phyloP scores from a whole-genome alignment of 1,140 invertebrate species.

The Pseudobourletiella spinata region DNA sequence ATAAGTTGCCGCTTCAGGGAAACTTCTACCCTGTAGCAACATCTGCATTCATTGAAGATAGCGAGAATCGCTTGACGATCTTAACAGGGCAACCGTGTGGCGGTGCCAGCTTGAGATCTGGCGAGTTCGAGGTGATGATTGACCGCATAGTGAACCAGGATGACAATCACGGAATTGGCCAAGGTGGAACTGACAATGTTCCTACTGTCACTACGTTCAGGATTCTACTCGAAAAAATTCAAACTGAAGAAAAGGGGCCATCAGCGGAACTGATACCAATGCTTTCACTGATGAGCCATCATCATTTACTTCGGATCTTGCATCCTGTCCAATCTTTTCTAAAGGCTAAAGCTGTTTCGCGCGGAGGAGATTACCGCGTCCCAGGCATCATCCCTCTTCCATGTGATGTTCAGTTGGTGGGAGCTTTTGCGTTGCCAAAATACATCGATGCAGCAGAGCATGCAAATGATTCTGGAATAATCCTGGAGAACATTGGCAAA shows the following conservation, averaged over 20 bases:
- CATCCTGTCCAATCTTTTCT: background rate
- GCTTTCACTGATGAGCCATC: background rate
- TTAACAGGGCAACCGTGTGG: constrained; percentile 79
- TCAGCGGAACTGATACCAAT: background rate
- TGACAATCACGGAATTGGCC: constrained; percentile 85
- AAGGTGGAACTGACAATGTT: constrained; percentile 82
- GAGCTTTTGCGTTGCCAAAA: background rate
- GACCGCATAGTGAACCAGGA: constrained; percentile 87
- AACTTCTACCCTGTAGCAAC: constrained; percentile 92
- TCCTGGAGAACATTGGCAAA: background rate
- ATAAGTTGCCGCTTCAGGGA: constrained; percentile 67
- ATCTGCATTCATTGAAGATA: constrained; percentile 79
- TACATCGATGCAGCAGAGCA: no score
- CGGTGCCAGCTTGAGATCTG: constrained; percentile 64
- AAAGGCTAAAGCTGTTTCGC: background rate
- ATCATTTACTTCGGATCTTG: background rate
- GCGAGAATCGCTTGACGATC: constrained; percentile 58
- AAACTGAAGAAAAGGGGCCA: background rate
- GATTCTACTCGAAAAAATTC: constrained; percentile 57
- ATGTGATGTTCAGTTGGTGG: background rate
- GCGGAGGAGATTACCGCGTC: background rate
- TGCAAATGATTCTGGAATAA: no score
- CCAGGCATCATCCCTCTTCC: background rate
- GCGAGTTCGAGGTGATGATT: constrained; percentile 82
- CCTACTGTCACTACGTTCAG: constrained; percentile 65